Percentiles rank a stretch among this genome's conserved stretches.
phyloP scores from a whole-genome alignment of 1,140 invertebrate species.

The Halyomorpha halys region DNA sequence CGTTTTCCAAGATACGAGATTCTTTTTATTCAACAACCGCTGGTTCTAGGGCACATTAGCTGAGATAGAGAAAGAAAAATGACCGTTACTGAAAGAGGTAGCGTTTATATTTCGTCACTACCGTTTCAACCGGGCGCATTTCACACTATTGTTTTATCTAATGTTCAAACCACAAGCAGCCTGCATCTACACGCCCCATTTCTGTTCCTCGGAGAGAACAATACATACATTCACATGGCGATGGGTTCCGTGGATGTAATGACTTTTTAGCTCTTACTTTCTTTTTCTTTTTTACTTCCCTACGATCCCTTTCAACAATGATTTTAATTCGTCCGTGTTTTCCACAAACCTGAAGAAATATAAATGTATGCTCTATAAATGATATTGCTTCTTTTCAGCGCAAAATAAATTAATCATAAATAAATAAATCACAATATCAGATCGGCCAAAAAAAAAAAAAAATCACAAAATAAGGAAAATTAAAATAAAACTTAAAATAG shows the following conservation, averaged over 20 bases:
- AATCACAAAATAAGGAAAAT: too few relatives aligned
- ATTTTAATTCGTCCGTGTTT: too few relatives aligned
- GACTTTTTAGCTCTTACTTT: neutral
- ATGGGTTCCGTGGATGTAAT: neutral
- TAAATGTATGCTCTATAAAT: too few relatives aligned
- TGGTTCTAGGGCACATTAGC: too few relatives aligned
- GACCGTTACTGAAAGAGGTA: slow-evolving; percentile 1
- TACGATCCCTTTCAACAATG: neutral
- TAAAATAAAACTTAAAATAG: too few relatives aligned
- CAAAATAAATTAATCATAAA: too few relatives aligned
- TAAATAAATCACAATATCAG: too few relatives aligned
- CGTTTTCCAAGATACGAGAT: too few relatives aligned
- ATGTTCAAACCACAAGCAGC: slow-evolving; percentile 2
- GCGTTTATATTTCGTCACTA: slow-evolving; percentile 9
- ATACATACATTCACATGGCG: slow-evolving; percentile 4
- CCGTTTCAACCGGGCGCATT: neutral
- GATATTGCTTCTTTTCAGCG: too few relatives aligned
- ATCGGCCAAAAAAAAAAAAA: too few relatives aligned
- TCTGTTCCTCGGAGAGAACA: neutral
- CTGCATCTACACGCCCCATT: slow-evolving; percentile 1
- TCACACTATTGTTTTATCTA: slow-evolving; percentile 18
- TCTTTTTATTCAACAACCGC: too few relatives aligned
- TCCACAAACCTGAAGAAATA: too few relatives aligned
- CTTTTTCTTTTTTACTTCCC: neutral
- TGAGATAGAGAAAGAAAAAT: slow-evolving; percentile 2